A percentile compares a stretch with the other conserved stretches of the same genome.
These are phyloP conservation scores for Drosophila setifemur DNA, from an alignment of 1,140 invertebrate genomes.

Conservation along the genomic window DNA sequence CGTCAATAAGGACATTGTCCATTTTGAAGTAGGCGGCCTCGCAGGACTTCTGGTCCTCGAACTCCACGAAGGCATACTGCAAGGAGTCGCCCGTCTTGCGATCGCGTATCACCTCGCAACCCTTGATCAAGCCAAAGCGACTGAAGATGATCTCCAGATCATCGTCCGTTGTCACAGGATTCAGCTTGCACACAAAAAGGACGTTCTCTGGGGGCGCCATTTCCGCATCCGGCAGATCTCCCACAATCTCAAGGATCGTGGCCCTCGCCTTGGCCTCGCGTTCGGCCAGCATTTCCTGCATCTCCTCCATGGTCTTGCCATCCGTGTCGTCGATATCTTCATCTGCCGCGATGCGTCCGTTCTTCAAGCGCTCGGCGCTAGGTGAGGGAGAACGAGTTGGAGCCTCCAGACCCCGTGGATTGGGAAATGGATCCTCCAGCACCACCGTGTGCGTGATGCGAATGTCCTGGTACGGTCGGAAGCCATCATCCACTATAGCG, in stretches of 20 bases:
- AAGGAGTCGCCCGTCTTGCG: slow-evolving; percentile 96
- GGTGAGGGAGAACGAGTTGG: slow-evolving; percentile 95
- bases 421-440: slow-evolving; percentile 97
- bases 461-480: slow-evolving; percentile 97
- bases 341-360: slow-evolving; percentile 95
- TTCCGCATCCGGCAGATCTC: slow-evolving; percentile 98
- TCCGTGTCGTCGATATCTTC: slow-evolving; percentile 96
- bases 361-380: slow-evolving; percentile 89
- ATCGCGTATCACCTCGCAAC: slow-evolving; percentile 99
- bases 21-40: slow-evolving; percentile 99
- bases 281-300: slow-evolving; percentile 93
- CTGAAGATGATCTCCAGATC: slow-evolving; percentile 99
- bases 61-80: slow-evolving; percentile 99
- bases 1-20: slow-evolving; percentile 99
- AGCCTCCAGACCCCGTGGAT: slow-evolving; percentile 89
- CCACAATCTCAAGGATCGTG: slow-evolving; percentile 99
- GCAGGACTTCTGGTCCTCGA: slow-evolving; percentile 96
- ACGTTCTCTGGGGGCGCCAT: slow-evolving; percentile 99
- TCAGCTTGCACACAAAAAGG: slow-evolving; percentile 99
- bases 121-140: slow-evolving; percentile 96
- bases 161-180: slow-evolving; percentile 98
- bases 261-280: slow-evolving; percentile 98
- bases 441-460: slow-evolving; percentile 98
- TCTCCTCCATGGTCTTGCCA: slow-evolving; percentile 91
- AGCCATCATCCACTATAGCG: slow-evolving; percentile 94